Evolutionary conservation across 2,888 invertebrate species (phyloP).

Genomic region (Volucella zonaria): DNA sequence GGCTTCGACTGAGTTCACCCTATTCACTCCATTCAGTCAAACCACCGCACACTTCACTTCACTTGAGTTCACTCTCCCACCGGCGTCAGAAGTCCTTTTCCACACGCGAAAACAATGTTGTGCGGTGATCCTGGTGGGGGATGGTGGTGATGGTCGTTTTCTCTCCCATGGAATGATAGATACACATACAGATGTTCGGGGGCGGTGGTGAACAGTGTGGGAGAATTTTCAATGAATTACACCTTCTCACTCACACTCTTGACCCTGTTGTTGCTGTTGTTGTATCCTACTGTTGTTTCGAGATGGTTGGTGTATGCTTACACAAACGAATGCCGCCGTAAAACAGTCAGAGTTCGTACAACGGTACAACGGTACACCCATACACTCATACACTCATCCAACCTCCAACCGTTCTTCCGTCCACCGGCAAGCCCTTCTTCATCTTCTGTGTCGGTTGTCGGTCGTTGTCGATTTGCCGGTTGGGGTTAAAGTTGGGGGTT

Average conservation of each 20-base stretch:
- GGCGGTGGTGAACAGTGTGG: not conserved
- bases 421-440: not conserved
- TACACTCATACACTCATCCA: not conserved
- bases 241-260: not conserved
- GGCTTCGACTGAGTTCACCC: not conserved
- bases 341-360: conserved; percentile 50
- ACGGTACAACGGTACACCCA: no score
- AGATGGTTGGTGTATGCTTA: conserved; percentile 37
- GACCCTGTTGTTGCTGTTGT: conserved; percentile 25
- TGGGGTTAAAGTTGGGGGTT: conserved; percentile 16
- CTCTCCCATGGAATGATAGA: not conserved
- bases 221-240: conserved; percentile 51
- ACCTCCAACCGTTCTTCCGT: conserved; percentile 14
- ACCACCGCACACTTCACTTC: conserved; percentile 40
- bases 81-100: conserved; percentile 59
- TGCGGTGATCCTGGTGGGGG: conserved; percentile 34
- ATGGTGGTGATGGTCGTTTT: not conserved
- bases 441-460: not conserved
- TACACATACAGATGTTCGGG: no score
- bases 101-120: conserved; percentile 73
- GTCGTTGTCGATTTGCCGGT: not conserved
- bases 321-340: conserved; percentile 62
- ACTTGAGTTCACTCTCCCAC: conserved; percentile 22
- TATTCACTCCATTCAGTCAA: not conserved
- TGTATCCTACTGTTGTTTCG: not conserved